Evolutionary conservation across 2,797 vertebrate genomes (phyloP).

Genomic region (Podargus strigoides): DNA sequence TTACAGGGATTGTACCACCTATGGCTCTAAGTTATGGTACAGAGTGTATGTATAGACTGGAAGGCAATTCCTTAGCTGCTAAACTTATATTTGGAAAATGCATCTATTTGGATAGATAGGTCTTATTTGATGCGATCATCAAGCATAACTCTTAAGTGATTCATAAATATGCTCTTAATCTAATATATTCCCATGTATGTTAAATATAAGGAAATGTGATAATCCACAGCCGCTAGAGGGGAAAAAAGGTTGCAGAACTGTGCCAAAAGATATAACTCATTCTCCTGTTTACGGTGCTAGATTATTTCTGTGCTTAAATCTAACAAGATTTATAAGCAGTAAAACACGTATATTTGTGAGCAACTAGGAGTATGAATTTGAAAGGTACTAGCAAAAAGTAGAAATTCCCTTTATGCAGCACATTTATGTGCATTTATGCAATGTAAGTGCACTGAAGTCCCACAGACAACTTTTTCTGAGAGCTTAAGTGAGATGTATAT

Average conservation of each 20-base stretch:
- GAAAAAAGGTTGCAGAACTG: neutral
- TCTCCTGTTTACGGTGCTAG: neutral
- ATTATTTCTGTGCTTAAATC: neutral
- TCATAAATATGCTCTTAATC: neutral
- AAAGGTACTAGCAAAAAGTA: neutral
- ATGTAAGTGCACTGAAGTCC: neutral
- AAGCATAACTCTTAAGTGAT: neutral
- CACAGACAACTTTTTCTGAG: neutral
- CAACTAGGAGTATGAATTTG: neutral
- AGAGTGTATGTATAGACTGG: neutral
- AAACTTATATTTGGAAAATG: neutral
- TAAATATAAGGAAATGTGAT: neutral
- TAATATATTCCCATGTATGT: neutral
- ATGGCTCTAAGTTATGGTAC: neutral
- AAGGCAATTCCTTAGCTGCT: neutral
- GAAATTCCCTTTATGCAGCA: neutral
- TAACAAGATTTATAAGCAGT: neutral
- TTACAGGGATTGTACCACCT: neutral
- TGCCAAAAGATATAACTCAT: neutral
- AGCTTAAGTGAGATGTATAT: neutral
- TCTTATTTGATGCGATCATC: neutral
- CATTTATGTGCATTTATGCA: neutral
- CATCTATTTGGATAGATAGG: neutral
- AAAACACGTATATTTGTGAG: neutral
- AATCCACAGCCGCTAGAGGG: neutral